Evolutionary conservation across 92 coral and sea anemone species (phyloP), one percentile per base, ranked within the genome.

Genomic region (Siderastrea radians): DNA sequence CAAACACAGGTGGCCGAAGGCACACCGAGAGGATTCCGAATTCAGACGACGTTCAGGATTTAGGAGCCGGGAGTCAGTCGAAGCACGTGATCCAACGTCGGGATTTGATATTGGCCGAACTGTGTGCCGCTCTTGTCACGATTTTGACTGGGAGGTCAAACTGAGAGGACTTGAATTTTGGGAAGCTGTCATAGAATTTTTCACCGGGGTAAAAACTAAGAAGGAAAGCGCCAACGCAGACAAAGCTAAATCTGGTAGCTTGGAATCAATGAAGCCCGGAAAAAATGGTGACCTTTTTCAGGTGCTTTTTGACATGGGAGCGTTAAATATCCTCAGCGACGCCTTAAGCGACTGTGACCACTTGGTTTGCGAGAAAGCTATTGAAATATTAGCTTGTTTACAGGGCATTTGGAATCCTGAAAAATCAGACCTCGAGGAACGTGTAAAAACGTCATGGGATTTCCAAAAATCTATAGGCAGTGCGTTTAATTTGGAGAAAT

Each of bases 131-230:
- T 92, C 95, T 10, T 77, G 95, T 75, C 91, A 96, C 80, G 99
- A 98, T 72, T 96, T 98, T 88, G 99, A 98, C 80, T 98, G 99
- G 99, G 99, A 98, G 68, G 99, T 98, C 1, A 98, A 98, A 87
- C 62, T 95, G 5, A 95, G 95, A 38, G 98, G 78, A 2, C 79
- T 98, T 78, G 82, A 91, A n/a, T 88, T 94, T 64, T 89, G 95
- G 90, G 91, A 92, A 71, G 89, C 92, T 9, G 61, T 98, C 14
- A 85, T 94, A 1, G 68, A 74, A 47, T 68, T 14, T 63, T 86
- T 84, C 50, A 49, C 73, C 7, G 57, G 9, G 11, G 47, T 61
- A 3, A 49, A 81, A 45, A n/a, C 10, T n/a, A 72, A 57, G 5
- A 57, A 57, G 48, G 54, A 55, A 58, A 70, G 68, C 52, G 57